Evolutionary conservation across 2,113 vertebrate genomes (phyloP).

Genomic region (Brachyistius frenatus): DNA sequence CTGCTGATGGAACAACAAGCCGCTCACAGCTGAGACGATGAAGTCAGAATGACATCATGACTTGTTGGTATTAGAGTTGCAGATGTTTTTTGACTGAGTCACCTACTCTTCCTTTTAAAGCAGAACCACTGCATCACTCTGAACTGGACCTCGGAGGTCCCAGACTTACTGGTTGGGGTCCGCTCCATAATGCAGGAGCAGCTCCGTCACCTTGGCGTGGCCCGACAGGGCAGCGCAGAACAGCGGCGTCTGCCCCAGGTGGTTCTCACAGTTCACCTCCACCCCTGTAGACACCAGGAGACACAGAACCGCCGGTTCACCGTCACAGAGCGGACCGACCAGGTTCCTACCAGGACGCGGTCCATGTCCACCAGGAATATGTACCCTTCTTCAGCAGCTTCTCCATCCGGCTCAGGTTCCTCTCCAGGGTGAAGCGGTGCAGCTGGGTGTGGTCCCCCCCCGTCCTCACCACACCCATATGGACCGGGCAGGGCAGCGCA

Average conservation of each 20-base stretch:
- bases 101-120: too few species aligned
- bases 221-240: conserved; percentile 88
- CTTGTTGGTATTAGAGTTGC: too few species aligned
- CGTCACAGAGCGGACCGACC: too few species aligned
- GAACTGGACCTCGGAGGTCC: too few species aligned
- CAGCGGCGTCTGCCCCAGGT: conserved; percentile 87
- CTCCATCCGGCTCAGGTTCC: conserved; percentile 85
- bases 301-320: not conserved
- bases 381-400: conserved; percentile 89
- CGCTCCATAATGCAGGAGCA: conserved; percentile 87
- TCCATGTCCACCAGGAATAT: too few species aligned
- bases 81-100: too few species aligned
- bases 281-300: conserved; percentile 75
- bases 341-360: too few species aligned
- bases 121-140: too few species aligned
- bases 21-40: too few species aligned
- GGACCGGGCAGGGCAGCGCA: conserved; percentile 52
- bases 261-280: conserved; percentile 85
- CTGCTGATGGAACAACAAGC: too few species aligned
- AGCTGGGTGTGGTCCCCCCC: conserved; percentile 83
- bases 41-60: too few species aligned
- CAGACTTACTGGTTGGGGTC: conserved; percentile 89
- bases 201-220: conserved; percentile 80
- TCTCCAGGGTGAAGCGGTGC: conserved; percentile 84
- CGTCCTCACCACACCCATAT: conserved; percentile 78